A percentile compares a stretch with the other conserved stretches of the same genome.
Conservation (phyloP, 2,888 invertebrate genomes). For the Drosophila mulleri region DNA sequence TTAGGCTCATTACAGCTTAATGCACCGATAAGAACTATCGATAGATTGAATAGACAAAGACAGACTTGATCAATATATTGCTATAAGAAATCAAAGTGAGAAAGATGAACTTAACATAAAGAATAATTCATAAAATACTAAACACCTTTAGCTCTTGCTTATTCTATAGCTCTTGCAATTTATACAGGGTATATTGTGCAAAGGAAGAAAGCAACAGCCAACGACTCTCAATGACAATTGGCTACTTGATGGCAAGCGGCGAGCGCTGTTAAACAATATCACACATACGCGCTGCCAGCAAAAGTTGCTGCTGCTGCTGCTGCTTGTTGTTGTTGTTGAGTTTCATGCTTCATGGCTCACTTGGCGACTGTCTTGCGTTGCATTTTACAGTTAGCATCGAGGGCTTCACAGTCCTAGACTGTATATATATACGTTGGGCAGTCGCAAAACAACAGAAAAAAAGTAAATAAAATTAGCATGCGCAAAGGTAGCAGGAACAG, state of each 20-base stretch:
- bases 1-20: not conserved
- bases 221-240: constrained; percentile 64
- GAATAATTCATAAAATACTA: not conserved
- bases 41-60: not conserved
- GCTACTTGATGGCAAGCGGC: constrained; percentile 53
- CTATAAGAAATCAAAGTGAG: not conserved
- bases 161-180: not conserved
- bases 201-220: constrained; percentile 31
- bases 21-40: not conserved
- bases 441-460: constrained; percentile 14
- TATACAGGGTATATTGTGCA: constrained; percentile 37
- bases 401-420: constrained; percentile 52
- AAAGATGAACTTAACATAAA: not conserved
- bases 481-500: constrained; percentile 55
- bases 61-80: not conserved
- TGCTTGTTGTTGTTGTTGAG: constrained; percentile 17
- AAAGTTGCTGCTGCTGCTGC: constrained; percentile 15
- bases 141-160: not conserved
- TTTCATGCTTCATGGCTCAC: constrained; percentile 78
- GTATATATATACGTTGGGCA: constrained; percentile 42
- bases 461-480: constrained; percentile 70
- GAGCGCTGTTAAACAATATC: constrained; percentile 36
- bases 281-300: constrained; percentile 47
- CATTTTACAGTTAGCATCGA: constrained; percentile 67
- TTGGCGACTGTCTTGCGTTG: constrained; percentile 50